Evolutionary conservation across 2,113 vertebrate genomes (phyloP).

Genomic region (Petroica traversi): DNA sequence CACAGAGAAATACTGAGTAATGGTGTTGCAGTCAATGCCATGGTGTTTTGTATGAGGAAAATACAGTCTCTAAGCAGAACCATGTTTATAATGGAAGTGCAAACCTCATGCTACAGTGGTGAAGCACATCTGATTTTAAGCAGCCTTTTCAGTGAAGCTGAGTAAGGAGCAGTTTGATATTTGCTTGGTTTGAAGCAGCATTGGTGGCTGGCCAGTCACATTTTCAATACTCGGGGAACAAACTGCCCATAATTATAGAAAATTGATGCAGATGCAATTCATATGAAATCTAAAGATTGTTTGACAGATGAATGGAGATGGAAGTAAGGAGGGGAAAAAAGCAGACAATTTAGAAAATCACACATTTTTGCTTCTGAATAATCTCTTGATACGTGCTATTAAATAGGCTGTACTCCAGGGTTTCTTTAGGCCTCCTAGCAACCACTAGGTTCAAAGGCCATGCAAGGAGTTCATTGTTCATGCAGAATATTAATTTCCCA

Average conservation of each 20-base stretch:
- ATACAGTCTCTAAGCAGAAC: background rate
- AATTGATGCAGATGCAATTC: background rate
- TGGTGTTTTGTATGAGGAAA: background rate
- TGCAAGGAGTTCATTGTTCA: conserved; percentile 68
- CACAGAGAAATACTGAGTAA: background rate
- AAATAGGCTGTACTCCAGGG: conserved; percentile 56
- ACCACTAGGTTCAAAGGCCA: conserved; percentile 70
- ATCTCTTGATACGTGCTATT: conserved; percentile 46
- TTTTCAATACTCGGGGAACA: conserved; percentile 4
- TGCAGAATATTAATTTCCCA: conserved; percentile 70
- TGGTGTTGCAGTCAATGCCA: background rate
- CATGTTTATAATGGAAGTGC: background rate
- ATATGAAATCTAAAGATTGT: background rate
- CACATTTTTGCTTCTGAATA: conserved; percentile 53
- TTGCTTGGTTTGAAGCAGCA: conserved; percentile 6
- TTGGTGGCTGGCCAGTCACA: conserved; percentile 15
- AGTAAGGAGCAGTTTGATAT: conserved; percentile 23
- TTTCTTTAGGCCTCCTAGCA: conserved; percentile 73
- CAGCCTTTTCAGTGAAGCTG: conserved; percentile 1
- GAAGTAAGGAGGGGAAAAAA: background rate
- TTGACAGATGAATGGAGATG: conserved; percentile 6
- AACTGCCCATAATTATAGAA: conserved; percentile 40
- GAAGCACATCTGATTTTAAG: conserved; percentile 22
- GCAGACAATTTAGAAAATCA: conserved; percentile 1
- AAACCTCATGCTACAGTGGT: background rate